Base-by-base conservation (phyloP, 2,888 invertebrate genomes). In the Leucoptera coffeella region DNA sequence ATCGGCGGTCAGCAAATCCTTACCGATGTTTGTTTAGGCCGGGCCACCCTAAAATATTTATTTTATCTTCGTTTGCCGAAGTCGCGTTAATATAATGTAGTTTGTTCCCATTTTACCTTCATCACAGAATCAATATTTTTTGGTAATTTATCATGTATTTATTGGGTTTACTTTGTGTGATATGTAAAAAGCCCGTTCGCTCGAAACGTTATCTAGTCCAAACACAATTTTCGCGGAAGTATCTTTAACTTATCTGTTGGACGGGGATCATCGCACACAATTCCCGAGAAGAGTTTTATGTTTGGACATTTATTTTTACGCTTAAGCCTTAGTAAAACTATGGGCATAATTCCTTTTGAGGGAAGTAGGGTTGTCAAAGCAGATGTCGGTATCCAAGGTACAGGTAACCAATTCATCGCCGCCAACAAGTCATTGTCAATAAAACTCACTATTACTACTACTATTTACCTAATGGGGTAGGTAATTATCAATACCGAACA, bases 1-100 rank as follows among this genome's bases (percentile, higher is more conserved):
- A 65, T 64, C 67, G 58, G 41, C 64, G 64, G 69, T 67, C 69
- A 64, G 69, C 69, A 65, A 69, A 67, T 65, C 62, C 56, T 50
- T 52, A 47, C 50, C 50, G 26, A 43, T 69, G 69, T 69, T 67
- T 67, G 61, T 65, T 67, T 67, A 69, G 69, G 67, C 55, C 58
- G 55, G 53, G 59, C 51, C 65, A 64, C 69, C 69, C 69, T 62
- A 62, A 65, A 65, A 69, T 69, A 69, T 69, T 69, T 67, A 65
- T 67, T 65, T 60, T 67, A 67, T 64, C 64, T 62, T 42, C 65
- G 69, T 67, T 65, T 64, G 62, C 65, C 64, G 65, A 57, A 59
- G 60, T 59, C 61, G 48, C 65, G 62, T 64, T 67, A n/a, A n/a
- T n/a, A n/a, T n/a, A n/a, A n/a, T 60, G 64, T 58, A 65, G 61